Base-by-base conservation (phyloP, 92 coral and sea anemone genomes). In the Phenganax stokvisi region DNA sequence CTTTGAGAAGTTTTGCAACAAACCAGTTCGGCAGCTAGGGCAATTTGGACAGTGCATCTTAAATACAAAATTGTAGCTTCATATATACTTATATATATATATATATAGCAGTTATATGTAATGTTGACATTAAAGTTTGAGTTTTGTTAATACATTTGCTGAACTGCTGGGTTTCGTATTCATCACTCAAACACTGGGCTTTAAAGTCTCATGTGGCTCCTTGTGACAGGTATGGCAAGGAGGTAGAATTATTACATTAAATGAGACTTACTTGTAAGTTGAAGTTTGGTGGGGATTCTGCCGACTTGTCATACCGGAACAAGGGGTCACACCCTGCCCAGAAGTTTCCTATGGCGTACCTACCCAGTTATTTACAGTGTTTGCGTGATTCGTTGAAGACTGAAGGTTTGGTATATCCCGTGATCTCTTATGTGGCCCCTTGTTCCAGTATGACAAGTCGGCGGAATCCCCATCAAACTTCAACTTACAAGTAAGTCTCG, bases 1-100 rank as follows among this genome's bases (percentile, higher is more conserved):
- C 0, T 84, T 84, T 51, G 78, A 76, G 31, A 84, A 67, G 68
- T 83, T 74, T 29, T 83, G 61, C 44, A 75, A 75, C 37, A 74
- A 74, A 74, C 47, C 79, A 53, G 64, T 74, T n/a, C 9, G 0
- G 56, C 79, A 74, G 11, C 64, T 12, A 0, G 79, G 79, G 7
- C 59, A 54, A 3, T 74, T 74, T 74, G 79, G 79, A 74, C 79
- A 74, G 61, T 74, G 12, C 12, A 74, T 74, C 10, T 53, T 52
- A 74, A 63, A 54, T 16, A 31, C 79, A 74, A 74, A 74, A 54
- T 54, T 74, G 29, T 74, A 74, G 12, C 9, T 37, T 4, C 47
- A 37, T 37, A 37, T 37, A 37, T 37, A 37, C 4, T n/a, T n/a
- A n/a, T n/a, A n/a, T n/a, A n/a, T n/a, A n/a, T 37, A 37, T 37